Evolutionary conservation across 2,888 invertebrate species (phyloP).

Genomic region (Dryomyza anilis): DNA sequence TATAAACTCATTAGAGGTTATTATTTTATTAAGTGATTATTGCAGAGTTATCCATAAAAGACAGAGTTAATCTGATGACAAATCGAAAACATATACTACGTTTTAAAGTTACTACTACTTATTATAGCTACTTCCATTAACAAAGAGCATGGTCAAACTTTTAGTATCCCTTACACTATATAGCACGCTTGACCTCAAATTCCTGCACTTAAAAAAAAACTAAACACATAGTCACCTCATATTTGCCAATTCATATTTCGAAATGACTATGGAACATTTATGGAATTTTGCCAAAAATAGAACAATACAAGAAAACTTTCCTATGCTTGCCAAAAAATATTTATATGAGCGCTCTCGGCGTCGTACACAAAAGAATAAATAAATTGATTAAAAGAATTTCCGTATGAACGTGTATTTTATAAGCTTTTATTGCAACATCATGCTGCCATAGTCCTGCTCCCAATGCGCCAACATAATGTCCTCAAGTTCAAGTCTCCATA

Average conservation of each 20-base stretch:
- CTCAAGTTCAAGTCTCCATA: neutral
- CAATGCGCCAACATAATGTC: neutral
- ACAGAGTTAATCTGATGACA: no score
- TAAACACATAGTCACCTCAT: neutral
- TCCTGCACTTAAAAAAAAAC: neutral
- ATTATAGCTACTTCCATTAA: no score
- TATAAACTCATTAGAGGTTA: no score
- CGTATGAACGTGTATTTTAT: conserved; percentile 27
- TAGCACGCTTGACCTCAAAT: neutral
- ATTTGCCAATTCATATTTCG: no score
- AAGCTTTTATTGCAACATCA: conserved; percentile 24
- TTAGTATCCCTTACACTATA: no score
- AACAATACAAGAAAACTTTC: neutral
- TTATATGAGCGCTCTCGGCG: no score
- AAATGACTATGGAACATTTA: neutral
- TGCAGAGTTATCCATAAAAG: no score
- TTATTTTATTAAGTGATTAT: no score
- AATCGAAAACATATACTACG: no score
- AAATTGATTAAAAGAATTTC: conserved; percentile 27
- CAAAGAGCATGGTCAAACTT: no score
- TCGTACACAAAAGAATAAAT: conserved; percentile 11
- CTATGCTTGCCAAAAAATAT: neutral
- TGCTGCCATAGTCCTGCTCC: neutral
- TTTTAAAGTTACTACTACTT: no score
- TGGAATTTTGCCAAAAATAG: no score